Evolutionary conservation across 2,888 invertebrate genomes (phyloP), one percentile per base, ranked within the genome.

Genomic region (Morinoia aosen): DNA sequence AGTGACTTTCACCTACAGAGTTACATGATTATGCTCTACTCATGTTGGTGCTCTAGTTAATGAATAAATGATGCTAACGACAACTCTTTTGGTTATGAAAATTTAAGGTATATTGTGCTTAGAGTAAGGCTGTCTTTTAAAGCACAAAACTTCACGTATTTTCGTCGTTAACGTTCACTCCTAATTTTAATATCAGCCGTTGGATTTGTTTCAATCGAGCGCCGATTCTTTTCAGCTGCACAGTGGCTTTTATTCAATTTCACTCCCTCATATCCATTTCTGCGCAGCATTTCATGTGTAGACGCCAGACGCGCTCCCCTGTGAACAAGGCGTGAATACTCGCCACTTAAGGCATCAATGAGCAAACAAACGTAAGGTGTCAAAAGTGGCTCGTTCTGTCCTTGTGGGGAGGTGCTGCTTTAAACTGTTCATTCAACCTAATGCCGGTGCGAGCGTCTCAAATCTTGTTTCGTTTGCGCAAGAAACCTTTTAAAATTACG

Each of bases 331-430:
- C 48, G 93, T 93, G 93, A 93, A 93, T 93, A 57, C 48, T 16
- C 25, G 56, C 57, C 93, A 93, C 93, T 93, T 93, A 57, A 93
- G 16, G 57, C 57, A 1, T 93, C 93, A 93, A 93, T 93, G 93
- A 93, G 93, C 57, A 57, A 93, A 93, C 93, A 93, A 93, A 57
- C 93, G 93, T 48, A 11, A 56, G 57, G 93, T 93, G 93, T 93
- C 93, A 57, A 40, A 90, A 90, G 90, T 39, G 40, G 40, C 90
- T 48, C 90, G 90, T 90, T 40, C 90, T 48, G 40, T 90, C 39
- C 90, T 40, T 48, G 90, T 40, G 48, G 40, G 25, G 48, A 48
- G 40, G 90, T 48, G 14, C 90, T 16, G 90, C 90, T 90, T 90
- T 90, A 48, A 90, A 90, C 90, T 39, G 90, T 90, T 90, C 90